phyloP scores from a whole-genome alignment of 2,888 invertebrate species.

The Acleris emargana region DNA sequence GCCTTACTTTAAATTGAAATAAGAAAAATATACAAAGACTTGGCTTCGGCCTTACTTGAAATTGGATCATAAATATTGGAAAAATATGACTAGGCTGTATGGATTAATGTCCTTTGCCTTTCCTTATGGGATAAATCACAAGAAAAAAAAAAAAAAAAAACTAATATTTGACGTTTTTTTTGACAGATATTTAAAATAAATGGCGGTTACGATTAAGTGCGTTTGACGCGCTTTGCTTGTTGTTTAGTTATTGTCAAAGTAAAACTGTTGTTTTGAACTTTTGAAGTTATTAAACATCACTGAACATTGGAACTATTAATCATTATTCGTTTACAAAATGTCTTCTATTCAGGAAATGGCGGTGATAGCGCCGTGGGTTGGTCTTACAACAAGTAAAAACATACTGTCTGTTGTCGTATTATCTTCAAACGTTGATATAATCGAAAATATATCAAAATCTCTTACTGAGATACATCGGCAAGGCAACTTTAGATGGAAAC shows the following conservation, averaged over 20 bases:
- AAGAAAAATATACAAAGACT: too few relatives aligned
- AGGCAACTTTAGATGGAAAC: constrained; percentile 67
- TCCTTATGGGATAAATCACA: too few relatives aligned
- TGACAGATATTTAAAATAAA: constrained; percentile 1
- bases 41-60: too few relatives aligned
- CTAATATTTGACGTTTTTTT: not conserved
- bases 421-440: constrained; percentile 66
- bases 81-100: too few relatives aligned
- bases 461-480: constrained; percentile 63
- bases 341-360: constrained; percentile 59
- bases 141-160: too few relatives aligned
- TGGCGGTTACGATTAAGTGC: not conserved
- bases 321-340: constrained; percentile 46
- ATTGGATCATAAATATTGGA: too few relatives aligned
- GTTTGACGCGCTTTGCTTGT: too few relatives aligned
- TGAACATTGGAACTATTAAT: too few relatives aligned
- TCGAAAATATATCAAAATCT: constrained; percentile 66
- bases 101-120: too few relatives aligned
- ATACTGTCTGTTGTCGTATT: constrained; percentile 65
- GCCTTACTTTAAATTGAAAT: too few relatives aligned
- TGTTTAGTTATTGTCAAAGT: not conserved
- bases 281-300: too few relatives aligned
- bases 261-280: too few relatives aligned
- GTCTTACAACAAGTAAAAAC: constrained; percentile 65
- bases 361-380: constrained; percentile 70